Evolutionary conservation across 2,113 vertebrate genomes (phyloP), one percentile per base, ranked within the genome.

Genomic region (Pseudorectes ferrugineus): DNA sequence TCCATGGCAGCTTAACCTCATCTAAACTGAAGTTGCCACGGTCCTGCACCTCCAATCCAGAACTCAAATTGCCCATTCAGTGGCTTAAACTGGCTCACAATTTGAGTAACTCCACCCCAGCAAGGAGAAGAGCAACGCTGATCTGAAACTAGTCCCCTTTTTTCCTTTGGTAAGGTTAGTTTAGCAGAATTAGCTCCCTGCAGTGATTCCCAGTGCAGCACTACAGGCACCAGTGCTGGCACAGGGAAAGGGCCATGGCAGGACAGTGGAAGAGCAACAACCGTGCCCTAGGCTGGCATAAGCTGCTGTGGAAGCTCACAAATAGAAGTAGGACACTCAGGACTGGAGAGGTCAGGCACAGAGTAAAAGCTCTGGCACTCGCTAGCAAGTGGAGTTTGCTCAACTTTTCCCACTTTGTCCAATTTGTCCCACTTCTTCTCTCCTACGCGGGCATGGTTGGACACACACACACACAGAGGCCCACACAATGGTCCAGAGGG

Each of bases 1-100:
- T 66, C 62, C 54, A 31, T 46, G 38, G 90, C 46, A 93, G 67
- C 36, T 88, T 73, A 90, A 83, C 85, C 45, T 90, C 72, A 55
- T 54, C 71, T 46, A 71, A 86, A 80, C 42, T 54, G 42, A 88
- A 74, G 63, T 26, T 58, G 35, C 54, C 62, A 43, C 0, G 0
- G n/a, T 43, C 52, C 66, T 42, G 65, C 45, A 85, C 23, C 58
- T 92, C 74, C 66, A 87, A 18, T 20, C 36, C 48, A 78, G 40
- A 87, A 28, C 36, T 61, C 29, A 1, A 5, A 68, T 29, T 70
- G 57, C 29, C 81, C 9, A 0, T 79, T 74, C 2, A 2, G 66
- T 76, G 58, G 26, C 23, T 88, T 73, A 28, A 61, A 62, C 14
- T 22, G 43, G 35, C 31, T 87, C 48, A 40, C 0, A 0, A 21